Conservation (phyloP, 35 echinoderm and acorn worm genomes). For the Diadema setosum region DNA sequence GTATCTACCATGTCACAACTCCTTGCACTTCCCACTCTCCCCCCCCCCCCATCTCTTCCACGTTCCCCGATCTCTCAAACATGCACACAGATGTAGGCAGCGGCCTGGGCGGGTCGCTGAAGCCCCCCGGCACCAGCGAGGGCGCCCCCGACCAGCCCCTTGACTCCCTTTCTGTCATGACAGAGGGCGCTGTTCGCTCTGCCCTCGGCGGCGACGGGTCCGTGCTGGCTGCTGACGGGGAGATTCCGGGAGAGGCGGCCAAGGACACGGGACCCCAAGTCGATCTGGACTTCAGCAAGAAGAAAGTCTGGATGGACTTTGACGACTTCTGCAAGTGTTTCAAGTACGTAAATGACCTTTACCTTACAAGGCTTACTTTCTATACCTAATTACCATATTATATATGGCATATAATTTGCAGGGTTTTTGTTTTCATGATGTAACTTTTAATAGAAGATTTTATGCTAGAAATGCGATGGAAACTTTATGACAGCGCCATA, state of each 20-base stretch:
- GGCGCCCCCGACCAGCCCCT: constrained; percentile 1
- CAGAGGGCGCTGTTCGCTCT: constrained; percentile 45
- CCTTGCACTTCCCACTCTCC: too few species aligned
- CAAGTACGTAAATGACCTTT: constrained; percentile 85
- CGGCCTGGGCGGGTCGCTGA: not conserved
- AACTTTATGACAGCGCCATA: too few species aligned
- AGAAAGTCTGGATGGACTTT: constrained; percentile 99
- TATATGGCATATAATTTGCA: too few species aligned
- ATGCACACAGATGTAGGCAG: not conserved
- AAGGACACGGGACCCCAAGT: not conserved
- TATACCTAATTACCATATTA: too few species aligned
- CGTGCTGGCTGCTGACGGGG: constrained; percentile 40
- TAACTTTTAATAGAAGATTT: too few species aligned
- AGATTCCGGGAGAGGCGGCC: not conserved
- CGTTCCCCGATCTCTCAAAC: not conserved
- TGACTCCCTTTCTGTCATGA: constrained; percentile 70
- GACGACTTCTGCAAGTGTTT: constrained; percentile 99
- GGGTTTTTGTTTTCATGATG: too few species aligned
- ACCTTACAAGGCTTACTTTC: too few species aligned
- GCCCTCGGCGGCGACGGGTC: constrained; percentile 46
- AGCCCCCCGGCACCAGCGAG: not conserved
- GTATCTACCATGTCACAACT: too few species aligned
- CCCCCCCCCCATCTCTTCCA: not conserved
- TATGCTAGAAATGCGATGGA: too few species aligned
- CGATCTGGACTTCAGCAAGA: constrained; percentile 19